Percentiles rank a stretch among this genome's conserved stretches.
phyloP scores from a whole-genome alignment of 2,797 vertebrate genomes.

The Odontamblyopus rebecca region DNA sequence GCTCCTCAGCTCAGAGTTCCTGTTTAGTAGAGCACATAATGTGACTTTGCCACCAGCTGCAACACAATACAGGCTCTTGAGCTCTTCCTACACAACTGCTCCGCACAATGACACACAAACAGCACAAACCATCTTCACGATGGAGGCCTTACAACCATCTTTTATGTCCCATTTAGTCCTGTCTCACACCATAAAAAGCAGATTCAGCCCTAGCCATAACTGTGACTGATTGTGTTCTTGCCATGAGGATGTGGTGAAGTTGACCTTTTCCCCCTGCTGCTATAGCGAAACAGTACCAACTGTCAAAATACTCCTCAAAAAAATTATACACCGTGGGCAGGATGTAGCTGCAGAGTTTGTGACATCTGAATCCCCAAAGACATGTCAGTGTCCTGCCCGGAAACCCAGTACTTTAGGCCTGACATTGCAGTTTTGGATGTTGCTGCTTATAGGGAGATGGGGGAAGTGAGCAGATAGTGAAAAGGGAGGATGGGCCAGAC shows the following conservation, averaged over 20 bases:
- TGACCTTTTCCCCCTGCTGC: slow-evolving; percentile 25
- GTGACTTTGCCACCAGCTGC: slow-evolving; percentile 80
- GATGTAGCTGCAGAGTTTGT: slow-evolving; percentile 44
- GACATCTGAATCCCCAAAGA: slow-evolving; percentile 62
- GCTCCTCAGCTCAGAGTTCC: slow-evolving; percentile 70
- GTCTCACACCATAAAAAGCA: slow-evolving; percentile 26
- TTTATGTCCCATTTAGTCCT: slow-evolving; percentile 17
- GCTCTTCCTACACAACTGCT: slow-evolving; percentile 33
- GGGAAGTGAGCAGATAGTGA: slow-evolving; percentile 30
- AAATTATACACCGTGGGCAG: slow-evolving; percentile 31
- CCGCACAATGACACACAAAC: slow-evolving; percentile 42
- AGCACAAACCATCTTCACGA: slow-evolving; percentile 22
- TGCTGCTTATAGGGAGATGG: slow-evolving; percentile 41
- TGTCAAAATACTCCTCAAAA: slow-evolving; percentile 54
- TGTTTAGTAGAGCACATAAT: slow-evolving; percentile 85
- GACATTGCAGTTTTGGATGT: slow-evolving; percentile 52
- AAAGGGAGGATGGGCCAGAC: slow-evolving; percentile 33
- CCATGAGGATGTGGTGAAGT: slow-evolving; percentile 21
- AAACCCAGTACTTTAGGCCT: slow-evolving; percentile 43
- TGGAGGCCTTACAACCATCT: slow-evolving; percentile 10
- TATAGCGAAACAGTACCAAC: slow-evolving; percentile 38
- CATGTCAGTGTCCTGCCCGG: slow-evolving; percentile 45
- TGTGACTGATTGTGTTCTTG: slow-evolving; percentile 41
- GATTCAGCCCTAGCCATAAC: slow-evolving; percentile 26
- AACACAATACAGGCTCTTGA: slow-evolving; percentile 68